Conservation (phyloP, 1,140 invertebrate species). For the Habropoda laboriosa region DNA sequence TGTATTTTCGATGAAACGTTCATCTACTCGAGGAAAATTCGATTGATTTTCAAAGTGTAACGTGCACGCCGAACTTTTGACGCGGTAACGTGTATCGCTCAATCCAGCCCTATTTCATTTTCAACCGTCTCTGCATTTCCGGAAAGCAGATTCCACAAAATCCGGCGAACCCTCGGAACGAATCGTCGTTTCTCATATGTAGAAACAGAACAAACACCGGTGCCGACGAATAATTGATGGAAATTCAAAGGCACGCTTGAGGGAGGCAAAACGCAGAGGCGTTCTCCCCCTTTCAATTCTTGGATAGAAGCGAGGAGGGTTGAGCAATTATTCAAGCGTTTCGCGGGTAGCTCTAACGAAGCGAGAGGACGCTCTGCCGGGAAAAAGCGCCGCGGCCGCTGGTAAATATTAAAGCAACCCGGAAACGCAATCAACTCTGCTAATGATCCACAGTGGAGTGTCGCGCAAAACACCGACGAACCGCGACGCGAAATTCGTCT, state of each 20-base stretch:
- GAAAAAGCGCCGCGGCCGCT: background rate
- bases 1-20: no score
- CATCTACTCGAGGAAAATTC: no score
- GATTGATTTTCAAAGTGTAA: no score
- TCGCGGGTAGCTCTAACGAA: background rate
- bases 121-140: no score
- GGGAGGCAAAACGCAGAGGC: background rate
- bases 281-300: background rate
- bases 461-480: conserved; percentile 2
- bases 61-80: no score
- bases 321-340: conserved; percentile 26
- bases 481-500: conserved; percentile 3
- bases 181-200: background rate
- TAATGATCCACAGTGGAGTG: background rate
- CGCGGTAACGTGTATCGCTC: no score
- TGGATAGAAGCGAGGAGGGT: background rate
- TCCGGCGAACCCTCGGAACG: no score
- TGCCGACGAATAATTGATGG: conserved; percentile 13
- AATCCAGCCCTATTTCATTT: no score
- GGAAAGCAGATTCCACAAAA: no score
- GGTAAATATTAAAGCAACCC: background rate
- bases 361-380: background rate
- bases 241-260: background rate
- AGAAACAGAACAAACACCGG: background rate
- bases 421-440: background rate